Percentiles rank a stretch among this genome's conserved stretches.
Evolutionary conservation across 2,888 invertebrate genomes (phyloP).

Genomic region (Bombylius discolor): DNA sequence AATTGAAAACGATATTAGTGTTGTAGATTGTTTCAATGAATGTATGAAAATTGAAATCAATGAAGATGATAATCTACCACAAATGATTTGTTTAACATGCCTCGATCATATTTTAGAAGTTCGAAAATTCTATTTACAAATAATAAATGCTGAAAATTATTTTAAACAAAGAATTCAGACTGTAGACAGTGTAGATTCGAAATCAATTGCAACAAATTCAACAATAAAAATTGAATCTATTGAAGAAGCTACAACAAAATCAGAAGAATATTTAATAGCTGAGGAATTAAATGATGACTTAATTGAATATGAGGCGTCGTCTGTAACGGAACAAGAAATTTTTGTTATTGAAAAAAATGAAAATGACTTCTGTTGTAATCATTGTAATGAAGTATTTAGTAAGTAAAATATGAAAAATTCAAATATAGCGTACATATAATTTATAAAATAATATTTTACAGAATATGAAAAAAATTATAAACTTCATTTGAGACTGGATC

Average conservation of each 20-base stretch:
- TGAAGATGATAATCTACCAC: constrained; percentile 3
- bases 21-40: neutral
- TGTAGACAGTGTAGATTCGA: too few species aligned
- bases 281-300: neutral
- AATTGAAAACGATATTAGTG: neutral
- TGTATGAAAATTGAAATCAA: constrained; percentile 1
- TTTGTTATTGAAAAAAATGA: too few species aligned
- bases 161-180: neutral
- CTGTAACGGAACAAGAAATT: neutral
- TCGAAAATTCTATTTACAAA: constrained; percentile 2
- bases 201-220: too few species aligned
- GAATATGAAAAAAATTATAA: constrained; percentile 3
- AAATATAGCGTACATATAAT: neutral
- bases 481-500: neutral
- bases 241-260: too few species aligned
- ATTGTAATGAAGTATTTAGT: constrained; percentile 1
- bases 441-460: neutral
- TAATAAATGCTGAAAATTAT: constrained; percentile 1
- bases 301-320: neutral
- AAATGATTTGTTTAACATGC: constrained; percentile 4
- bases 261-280: too few species aligned
- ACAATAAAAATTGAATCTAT: too few species aligned
- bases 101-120: constrained; percentile 1
- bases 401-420: neutral
- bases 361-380: neutral